phyloP scores from a whole-genome alignment of 2,113 vertebrate species.

The Myrmecophaga tridactyla region DNA sequence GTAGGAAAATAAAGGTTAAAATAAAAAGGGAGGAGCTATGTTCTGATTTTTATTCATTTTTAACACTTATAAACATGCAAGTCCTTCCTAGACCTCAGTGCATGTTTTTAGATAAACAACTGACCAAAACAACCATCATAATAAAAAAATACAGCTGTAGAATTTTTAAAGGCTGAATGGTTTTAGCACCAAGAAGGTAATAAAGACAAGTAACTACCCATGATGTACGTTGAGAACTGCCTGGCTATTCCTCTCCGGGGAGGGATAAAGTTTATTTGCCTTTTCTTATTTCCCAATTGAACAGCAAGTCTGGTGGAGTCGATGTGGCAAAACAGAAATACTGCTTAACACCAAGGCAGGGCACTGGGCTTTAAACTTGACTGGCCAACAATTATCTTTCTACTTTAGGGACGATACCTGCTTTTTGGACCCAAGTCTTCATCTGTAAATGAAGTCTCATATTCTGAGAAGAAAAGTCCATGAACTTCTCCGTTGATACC shows the following conservation, averaged over 20 bases:
- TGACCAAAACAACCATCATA: neutral
- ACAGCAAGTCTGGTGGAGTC: neutral
- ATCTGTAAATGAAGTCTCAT: neutral
- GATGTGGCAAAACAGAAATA: neutral
- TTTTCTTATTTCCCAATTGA: slow-evolving; percentile 6
- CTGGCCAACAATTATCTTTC: neutral
- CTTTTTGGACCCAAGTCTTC: neutral
- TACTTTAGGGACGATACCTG: neutral
- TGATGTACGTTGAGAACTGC: neutral
- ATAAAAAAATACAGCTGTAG: neutral
- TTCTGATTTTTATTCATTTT: slow-evolving; percentile 39
- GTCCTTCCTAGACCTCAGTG: neutral
- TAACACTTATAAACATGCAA: neutral
- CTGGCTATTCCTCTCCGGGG: neutral
- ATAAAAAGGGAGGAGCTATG: neutral
- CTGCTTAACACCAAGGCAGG: neutral
- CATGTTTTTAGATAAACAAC: neutral
- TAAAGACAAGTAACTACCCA: neutral
- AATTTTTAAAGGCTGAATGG: neutral
- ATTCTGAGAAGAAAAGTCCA: slow-evolving; percentile 28
- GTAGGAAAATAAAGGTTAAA: slow-evolving; percentile 47
- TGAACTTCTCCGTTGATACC: neutral
- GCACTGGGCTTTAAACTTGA: neutral
- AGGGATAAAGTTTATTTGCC: neutral
- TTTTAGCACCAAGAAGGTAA: neutral